Evolutionary conservation across 2,113 vertebrate species (phyloP), one percentile per base, ranked within the genome.

Genomic region (Clupea harengus): DNA sequence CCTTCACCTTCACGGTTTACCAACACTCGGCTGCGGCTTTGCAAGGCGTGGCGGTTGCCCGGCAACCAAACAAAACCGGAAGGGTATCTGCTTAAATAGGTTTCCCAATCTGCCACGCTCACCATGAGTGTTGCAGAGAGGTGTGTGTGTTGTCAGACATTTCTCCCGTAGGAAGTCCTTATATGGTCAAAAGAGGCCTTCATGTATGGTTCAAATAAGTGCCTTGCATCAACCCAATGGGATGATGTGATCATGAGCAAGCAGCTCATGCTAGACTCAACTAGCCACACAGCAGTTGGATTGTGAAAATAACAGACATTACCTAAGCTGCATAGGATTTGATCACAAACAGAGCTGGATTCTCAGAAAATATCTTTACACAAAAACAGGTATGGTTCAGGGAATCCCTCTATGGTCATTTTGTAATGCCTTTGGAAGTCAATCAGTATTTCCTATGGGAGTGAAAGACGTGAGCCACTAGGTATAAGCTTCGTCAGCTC

Each of bases 161-260:
- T 0, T 86, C 83, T 46, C 84, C 17, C 4, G 87, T 87, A 92
- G 83, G 60, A 85, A 82, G 81, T 47, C 92, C 92, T 91, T 94
- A 88, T 94, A 94, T 93, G 92, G 95, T 52, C 86, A 90, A 84
- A 78, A 32, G 28, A 13, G 28, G 72, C 72, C 28, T 15, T 78
- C 17, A 11, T 39, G 25, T 4, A 0, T 78, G 32, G 7, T 78
- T 75, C 10, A 78, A 78, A 78, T 78, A 78, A 39, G 4, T 78
- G 28, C 28, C 9, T 32, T 13, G 72, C 32, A 39, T 78, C 15
- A 78, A 32, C 72, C 39, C 28, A 78, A 78, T 17, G 72, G 25
- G 13, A 32, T 78, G 25, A 78, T 78, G 28, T 78, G 72, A 18
- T 39, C 10, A 13, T 39, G 25, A 32, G 4, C 72, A 78, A 28